Percentiles rank a stretch among this genome's conserved stretches.
phyloP scores from a whole-genome alignment of 1,140 invertebrate species.

The Neodiprion lecontei region DNA sequence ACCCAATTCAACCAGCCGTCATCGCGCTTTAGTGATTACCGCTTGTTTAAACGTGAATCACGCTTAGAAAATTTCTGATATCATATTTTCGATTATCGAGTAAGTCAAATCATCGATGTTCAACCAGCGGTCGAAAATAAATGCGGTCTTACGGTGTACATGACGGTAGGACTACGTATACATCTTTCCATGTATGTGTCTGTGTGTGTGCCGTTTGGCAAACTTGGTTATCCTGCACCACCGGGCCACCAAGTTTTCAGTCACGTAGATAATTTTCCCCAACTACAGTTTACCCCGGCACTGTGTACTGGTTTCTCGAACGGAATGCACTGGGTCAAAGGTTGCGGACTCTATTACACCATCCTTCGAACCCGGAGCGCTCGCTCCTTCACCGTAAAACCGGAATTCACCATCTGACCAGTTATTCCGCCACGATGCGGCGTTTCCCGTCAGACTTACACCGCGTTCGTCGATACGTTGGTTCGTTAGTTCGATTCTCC shows the following conservation, averaged over 20 bases:
- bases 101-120: background rate
- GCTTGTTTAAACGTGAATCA: too few relatives aligned
- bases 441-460: too few relatives aligned
- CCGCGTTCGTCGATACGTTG: too few relatives aligned
- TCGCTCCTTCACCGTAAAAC: background rate
- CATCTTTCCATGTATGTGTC: too few relatives aligned
- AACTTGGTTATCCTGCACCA: too few relatives aligned
- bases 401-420: background rate
- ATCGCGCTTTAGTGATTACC: too few relatives aligned
- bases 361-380: background rate
- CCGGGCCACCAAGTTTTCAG: too few relatives aligned
- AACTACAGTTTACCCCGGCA: background rate
- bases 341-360: background rate
- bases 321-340: background rate
- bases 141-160: background rate
- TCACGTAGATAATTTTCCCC: background rate
- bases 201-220: too few relatives aligned
- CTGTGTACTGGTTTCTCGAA: background rate
- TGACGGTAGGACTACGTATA: background rate
- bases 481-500: too few relatives aligned
- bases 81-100: background rate
- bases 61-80: too few relatives aligned
- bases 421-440: too few relatives aligned
- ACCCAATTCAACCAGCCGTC: too few relatives aligned
- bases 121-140: background rate